Percentiles rank a stretch among this genome's conserved stretches.
Evolutionary conservation across 1,140 invertebrate species (phyloP).

Genomic region (Lepidotrigona ventralis): DNA sequence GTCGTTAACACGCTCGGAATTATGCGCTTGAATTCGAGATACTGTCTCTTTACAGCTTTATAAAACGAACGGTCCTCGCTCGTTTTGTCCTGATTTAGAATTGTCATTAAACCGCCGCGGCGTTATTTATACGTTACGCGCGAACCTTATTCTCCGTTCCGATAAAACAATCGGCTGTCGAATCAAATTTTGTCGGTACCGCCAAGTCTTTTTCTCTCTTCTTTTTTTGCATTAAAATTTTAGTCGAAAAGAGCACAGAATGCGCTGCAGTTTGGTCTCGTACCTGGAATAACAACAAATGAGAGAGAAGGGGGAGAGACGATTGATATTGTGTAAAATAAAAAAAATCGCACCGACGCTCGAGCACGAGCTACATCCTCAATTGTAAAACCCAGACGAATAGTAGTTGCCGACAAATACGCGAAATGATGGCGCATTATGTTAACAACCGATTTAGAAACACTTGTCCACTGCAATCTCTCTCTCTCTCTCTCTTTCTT

Average conservation of each 20-base stretch:
- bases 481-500: background rate
- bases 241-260: too few species aligned
- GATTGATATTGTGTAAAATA: background rate
- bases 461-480: background rate
- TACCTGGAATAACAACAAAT: background rate
- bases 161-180: too few species aligned
- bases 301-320: background rate
- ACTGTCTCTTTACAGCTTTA: background rate
- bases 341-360: background rate
- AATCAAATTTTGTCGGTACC: too few species aligned
- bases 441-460: slow-evolving; percentile 39
- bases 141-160: too few species aligned
- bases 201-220: background rate
- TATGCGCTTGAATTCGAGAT: background rate
- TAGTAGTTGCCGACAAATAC: slow-evolving; percentile 22
- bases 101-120: background rate
- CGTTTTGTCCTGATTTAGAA: background rate
- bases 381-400: slow-evolving; percentile 21
- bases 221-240: background rate
- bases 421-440: slow-evolving; percentile 38
- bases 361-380: slow-evolving; percentile 19
- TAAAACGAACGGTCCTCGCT: background rate
- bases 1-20: background rate
- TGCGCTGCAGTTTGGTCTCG: background rate
- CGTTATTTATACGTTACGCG: background rate